These are phyloP conservation scores for Fukomys damarensis DNA, from an alignment of 2,113 vertebrate species.

Conservation along the genomic window DNA sequence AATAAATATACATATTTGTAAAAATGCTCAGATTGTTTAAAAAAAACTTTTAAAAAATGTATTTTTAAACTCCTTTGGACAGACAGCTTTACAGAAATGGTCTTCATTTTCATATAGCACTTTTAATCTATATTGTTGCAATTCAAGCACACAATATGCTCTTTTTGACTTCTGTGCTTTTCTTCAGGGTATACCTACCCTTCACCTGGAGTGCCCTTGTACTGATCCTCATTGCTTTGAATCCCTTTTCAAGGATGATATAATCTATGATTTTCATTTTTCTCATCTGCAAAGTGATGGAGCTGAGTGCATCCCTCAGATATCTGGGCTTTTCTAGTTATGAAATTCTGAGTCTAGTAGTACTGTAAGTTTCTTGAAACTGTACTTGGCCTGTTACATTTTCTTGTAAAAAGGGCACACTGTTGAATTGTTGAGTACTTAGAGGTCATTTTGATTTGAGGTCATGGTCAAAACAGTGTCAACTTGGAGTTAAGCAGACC, in stretches of 20 bases:
- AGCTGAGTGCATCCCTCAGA: neutral
- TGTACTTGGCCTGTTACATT: neutral
- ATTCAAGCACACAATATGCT: neutral
- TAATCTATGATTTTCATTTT: neutral
- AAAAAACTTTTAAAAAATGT: neutral
- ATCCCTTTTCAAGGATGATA: neutral
- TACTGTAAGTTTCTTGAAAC: neutral
- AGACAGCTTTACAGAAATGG: neutral
- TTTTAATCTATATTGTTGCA: neutral
- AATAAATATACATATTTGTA: neutral
- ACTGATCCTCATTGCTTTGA: neutral
- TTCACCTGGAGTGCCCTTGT: constrained; percentile 31
- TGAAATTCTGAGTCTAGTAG: neutral
- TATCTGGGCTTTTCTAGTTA: neutral
- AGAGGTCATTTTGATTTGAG: neutral
- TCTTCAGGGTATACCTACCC: neutral
- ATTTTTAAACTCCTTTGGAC: neutral
- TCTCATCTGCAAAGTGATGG: constrained; percentile 26
- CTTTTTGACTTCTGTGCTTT: neutral
- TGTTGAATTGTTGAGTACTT: constrained; percentile 14
- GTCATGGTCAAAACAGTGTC: constrained; percentile 10
- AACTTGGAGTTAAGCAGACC: neutral
- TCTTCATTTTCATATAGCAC: neutral
- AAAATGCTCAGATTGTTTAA: neutral
- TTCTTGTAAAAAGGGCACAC: neutral